Conservation (phyloP, 2,888 invertebrate species). For the Heteropelma amictum region DNA sequence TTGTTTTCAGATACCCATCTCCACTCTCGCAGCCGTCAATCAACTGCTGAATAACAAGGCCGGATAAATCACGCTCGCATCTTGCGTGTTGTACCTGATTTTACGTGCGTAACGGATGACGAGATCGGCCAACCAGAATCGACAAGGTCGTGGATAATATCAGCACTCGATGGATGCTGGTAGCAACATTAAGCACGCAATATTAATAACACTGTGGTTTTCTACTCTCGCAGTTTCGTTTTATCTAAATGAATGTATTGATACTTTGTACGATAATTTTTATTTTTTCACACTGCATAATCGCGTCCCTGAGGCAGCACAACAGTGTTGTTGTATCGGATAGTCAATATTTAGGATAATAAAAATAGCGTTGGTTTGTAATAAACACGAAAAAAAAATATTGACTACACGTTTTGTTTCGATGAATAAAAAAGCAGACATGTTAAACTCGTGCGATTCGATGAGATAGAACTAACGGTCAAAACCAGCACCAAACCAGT, state of each 20-base stretch:
- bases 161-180: constrained; percentile 44
- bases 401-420: too few species aligned
- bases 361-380: too few species aligned
- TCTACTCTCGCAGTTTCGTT: constrained; percentile 7
- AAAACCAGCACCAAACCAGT: too few species aligned
- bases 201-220: not conserved
- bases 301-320: not conserved
- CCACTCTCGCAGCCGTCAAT: constrained; percentile 83
- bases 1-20: constrained; percentile 82
- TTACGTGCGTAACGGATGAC: not conserved
- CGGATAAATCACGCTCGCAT: constrained; percentile 53
- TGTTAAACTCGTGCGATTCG: too few species aligned
- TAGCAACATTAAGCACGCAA: not conserved
- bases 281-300: not conserved
- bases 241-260: not conserved
- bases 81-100: not conserved
- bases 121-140: not conserved
- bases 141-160: constrained; percentile 28
- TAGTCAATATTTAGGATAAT: too few species aligned
- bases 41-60: constrained; percentile 81
- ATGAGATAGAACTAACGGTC: too few species aligned
- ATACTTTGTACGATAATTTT: not conserved
- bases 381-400: too few species aligned
- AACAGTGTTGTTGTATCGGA: too few species aligned
- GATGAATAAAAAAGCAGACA: too few species aligned